Evolutionary conservation across 2,797 vertebrate genomes (phyloP).

Genomic region (Heterohyrax brucei): DNA sequence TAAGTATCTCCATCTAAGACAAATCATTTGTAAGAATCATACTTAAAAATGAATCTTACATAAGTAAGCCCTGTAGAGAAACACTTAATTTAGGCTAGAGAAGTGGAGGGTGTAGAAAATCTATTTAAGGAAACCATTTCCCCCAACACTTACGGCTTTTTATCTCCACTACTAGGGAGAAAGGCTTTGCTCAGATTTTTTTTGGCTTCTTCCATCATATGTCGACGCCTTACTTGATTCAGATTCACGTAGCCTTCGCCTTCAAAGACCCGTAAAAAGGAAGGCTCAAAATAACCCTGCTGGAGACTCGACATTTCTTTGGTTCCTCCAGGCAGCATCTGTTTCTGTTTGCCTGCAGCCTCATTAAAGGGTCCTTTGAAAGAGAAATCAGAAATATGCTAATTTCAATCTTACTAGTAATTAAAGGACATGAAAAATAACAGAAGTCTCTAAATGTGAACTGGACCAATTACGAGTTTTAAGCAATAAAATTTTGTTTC

Average conservation of each 20-base stretch:
- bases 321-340: slow-evolving; percentile 92
- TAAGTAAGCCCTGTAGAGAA: slow-evolving; percentile 36
- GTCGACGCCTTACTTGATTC: slow-evolving; percentile 91
- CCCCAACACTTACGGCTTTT: slow-evolving; percentile 92
- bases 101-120: neutral
- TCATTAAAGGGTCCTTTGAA: slow-evolving; percentile 94
- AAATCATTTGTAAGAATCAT: slow-evolving; percentile 26
- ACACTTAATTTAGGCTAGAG: neutral
- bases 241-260: slow-evolving; percentile 92
- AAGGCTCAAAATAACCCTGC: slow-evolving; percentile 94
- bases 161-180: slow-evolving; percentile 92
- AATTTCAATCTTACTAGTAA: slow-evolving; percentile 65
- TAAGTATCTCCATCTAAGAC: slow-evolving; percentile 29
- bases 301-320: slow-evolving; percentile 92
- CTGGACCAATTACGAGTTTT: neutral
- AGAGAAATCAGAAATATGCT: slow-evolving; percentile 80
- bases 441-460: slow-evolving; percentile 15
- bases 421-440: slow-evolving; percentile 54
- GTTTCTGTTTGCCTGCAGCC: slow-evolving; percentile 92
- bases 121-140: neutral
- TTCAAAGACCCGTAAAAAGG: slow-evolving; percentile 93
- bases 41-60: slow-evolving; percentile 11
- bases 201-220: slow-evolving; percentile 92
- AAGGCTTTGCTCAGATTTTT: slow-evolving; percentile 94
- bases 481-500: slow-evolving; percentile 33